Evolutionary conservation across 2,797 vertebrate species (phyloP).

Genomic region (Spatula versicolor): DNA sequence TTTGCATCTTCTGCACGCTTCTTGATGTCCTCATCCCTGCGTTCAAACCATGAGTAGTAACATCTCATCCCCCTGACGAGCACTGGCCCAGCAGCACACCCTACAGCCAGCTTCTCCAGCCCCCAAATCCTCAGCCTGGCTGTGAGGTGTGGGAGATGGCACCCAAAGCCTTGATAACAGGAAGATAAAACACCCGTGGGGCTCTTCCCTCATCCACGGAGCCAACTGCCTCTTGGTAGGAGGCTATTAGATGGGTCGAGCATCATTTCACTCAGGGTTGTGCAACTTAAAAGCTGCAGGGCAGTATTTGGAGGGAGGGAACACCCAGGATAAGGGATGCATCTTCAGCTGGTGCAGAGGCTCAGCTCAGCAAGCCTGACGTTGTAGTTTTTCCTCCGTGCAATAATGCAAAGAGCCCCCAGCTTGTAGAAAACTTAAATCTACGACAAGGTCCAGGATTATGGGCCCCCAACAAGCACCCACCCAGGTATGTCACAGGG

Average conservation of each 20-base stretch:
- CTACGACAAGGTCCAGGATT: neutral
- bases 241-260: neutral
- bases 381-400: neutral
- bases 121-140: neutral
- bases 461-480: neutral
- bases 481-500: too few species aligned
- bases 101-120: neutral
- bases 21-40: neutral
- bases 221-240: neutral
- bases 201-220: neutral
- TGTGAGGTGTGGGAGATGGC: neutral
- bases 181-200: neutral
- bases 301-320: neutral
- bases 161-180: neutral
- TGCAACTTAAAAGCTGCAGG: neutral
- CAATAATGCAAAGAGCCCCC: neutral
- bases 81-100: neutral
- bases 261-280: neutral
- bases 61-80: neutral
- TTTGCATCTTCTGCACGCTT: neutral
- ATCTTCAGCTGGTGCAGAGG: neutral
- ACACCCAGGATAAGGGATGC: accelerated
- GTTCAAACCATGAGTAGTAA: neutral
- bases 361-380: neutral
- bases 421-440: neutral